Base-by-base conservation (phyloP, 2,888 invertebrate species). In the Julus scanicus region DNA sequence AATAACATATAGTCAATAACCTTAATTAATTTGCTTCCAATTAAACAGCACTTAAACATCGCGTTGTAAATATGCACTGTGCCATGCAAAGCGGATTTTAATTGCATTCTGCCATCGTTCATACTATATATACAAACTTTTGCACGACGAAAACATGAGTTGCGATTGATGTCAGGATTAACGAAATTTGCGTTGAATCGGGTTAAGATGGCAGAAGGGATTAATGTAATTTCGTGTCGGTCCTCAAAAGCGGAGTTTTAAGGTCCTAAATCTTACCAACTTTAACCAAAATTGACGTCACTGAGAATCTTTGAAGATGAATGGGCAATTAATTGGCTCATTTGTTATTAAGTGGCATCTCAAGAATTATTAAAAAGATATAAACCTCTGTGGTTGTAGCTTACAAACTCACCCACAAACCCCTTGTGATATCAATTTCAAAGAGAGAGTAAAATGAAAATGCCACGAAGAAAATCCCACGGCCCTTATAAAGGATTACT, bases 11-110 rank as follows among this genome's bases (percentile, higher is more conserved):
- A 63, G 63, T n/a, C 63, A 63, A 63, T 63, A 63, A 20, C 63
- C 63, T 63, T 63, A 63, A 63, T 63, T 63, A 63, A 63, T 63
- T 63, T 20, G 63, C n/a, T 63, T 63, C 63, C 63, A 63, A 63
- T 63, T n/a, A 63, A 63, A 20, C 63, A 20, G n/a, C 63, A n/a
- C 63, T 63, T 63, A 63, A 63, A 63, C 6, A n/a, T 20, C 8
- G 63, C 20, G 20, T 63, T 63, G 20, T 63, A 63, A 63, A n/a
- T 63, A 63, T 63, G 63, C 63, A 20, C 20, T n/a, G 20, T 9
- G 63, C 63, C 63, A 63, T 63, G 63, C 63, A 63, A 63, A 63
- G 63, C 20, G 63, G 63, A 63, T 20, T 63, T 63, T 63, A 63
- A 63, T 63, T 63, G 20, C 63, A 20, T 20, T 63, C 63, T 63